phyloP scores from a whole-genome alignment of 1,140 invertebrate species.

The Drosophila nigrodunni region DNA sequence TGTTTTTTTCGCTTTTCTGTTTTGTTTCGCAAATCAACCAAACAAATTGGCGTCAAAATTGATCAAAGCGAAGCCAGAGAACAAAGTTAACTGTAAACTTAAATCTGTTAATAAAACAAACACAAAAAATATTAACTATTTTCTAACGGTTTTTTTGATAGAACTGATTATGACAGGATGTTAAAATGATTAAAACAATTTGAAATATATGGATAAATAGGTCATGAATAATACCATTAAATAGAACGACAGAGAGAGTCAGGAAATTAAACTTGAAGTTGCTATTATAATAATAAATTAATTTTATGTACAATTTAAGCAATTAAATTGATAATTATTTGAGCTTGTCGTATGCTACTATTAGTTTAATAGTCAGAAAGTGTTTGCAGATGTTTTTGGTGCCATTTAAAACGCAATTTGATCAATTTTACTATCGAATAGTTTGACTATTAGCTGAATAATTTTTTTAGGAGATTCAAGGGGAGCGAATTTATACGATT shows the following conservation, averaged over 20 bases:
- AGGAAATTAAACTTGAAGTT: too few species aligned
- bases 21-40: constrained; percentile 36
- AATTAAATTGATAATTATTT: too few species aligned
- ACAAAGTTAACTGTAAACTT: constrained; percentile 15
- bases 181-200: neutral
- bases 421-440: constrained; percentile 6
- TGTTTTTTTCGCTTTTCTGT: constrained; percentile 5
- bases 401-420: neutral
- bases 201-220: neutral
- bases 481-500: neutral
- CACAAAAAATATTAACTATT: constrained; percentile 24
- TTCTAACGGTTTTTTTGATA: neutral
- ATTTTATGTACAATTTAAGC: too few species aligned
- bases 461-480: neutral
- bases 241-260: neutral
- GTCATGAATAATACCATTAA: neutral
- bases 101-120: neutral
- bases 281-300: too few species aligned
- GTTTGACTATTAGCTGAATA: constrained; percentile 3
- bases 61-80: constrained; percentile 38
- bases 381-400: neutral
- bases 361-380: neutral
- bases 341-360: neutral
- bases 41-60: constrained; percentile 53
- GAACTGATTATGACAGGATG: neutral